Percentiles rank a stretch among this genome's conserved stretches.
Evolutionary conservation across 2,888 invertebrate genomes (phyloP).

Genomic region (Leptothorax acervorum): DNA sequence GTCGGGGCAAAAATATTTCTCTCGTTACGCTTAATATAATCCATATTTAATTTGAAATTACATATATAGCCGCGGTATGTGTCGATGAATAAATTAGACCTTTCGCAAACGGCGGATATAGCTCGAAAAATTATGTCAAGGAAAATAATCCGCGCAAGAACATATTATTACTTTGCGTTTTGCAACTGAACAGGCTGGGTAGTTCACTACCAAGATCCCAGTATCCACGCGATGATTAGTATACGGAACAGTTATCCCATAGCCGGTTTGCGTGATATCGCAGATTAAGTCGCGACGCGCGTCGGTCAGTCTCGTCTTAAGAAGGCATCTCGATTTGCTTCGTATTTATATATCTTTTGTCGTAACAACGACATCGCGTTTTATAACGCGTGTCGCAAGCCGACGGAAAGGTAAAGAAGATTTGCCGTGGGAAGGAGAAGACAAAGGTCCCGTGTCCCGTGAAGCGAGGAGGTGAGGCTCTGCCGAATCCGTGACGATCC

Average conservation of each 20-base stretch:
- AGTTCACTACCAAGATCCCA: slow-evolving; percentile 19
- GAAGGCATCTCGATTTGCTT: slow-evolving; percentile 24
- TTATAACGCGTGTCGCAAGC: background rate
- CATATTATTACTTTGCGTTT: slow-evolving; percentile 14
- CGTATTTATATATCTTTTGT: background rate
- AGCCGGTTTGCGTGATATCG: slow-evolving; percentile 12
- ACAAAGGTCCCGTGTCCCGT: slow-evolving; percentile 60
- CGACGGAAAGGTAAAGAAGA: slow-evolving; percentile 15
- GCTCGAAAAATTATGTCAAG: slow-evolving; percentile 37
- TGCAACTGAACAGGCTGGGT: background rate
- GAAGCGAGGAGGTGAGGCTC: slow-evolving; percentile 54
- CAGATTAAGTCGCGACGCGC: background rate
- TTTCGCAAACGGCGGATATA: slow-evolving; percentile 22
- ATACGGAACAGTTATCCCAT: background rate
- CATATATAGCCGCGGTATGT: background rate
- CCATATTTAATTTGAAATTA: slow-evolving; percentile 20
- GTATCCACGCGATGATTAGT: slow-evolving; percentile 20
- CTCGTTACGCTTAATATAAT: background rate
- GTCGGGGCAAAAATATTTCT: background rate
- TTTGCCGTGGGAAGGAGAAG: slow-evolving; percentile 61
- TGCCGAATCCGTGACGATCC: slow-evolving; percentile 68
- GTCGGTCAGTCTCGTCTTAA: background rate
- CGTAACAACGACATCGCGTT: background rate
- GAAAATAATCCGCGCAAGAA: slow-evolving; percentile 25
- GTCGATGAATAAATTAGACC: slow-evolving; percentile 41